A percentile compares a stretch with the other conserved stretches of the same genome.
Evolutionary conservation across 2,888 invertebrate genomes (phyloP).

Genomic region (Rhyacophila evoluta): DNA sequence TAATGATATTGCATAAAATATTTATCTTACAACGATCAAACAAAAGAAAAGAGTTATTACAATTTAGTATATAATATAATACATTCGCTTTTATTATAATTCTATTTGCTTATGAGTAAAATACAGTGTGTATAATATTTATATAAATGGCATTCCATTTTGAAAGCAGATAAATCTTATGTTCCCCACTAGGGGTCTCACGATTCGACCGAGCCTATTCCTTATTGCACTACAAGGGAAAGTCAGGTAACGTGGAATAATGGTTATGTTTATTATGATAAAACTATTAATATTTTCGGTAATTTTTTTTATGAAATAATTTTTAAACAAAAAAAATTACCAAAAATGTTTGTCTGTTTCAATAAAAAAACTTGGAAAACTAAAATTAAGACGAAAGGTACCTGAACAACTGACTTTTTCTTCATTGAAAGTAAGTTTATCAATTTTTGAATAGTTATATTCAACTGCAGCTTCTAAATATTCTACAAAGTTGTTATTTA

Average conservation of each 20-base stretch:
- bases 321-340: too few species aligned
- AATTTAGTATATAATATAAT: background rate
- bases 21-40: background rate
- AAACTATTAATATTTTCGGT: too few species aligned
- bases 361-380: too few species aligned
- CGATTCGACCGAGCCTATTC: slow-evolving; percentile 28
- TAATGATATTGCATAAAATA: background rate
- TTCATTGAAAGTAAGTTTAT: too few species aligned
- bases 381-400: too few species aligned
- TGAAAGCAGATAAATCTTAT: slow-evolving; percentile 50
- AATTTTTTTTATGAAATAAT: too few species aligned
- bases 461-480: too few species aligned
- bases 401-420: too few species aligned
- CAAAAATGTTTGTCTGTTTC: too few species aligned
- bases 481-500: too few species aligned
- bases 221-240: slow-evolving; percentile 27
- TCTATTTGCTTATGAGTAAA: slow-evolving; percentile 39
- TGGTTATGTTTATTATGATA: too few species aligned
- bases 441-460: too few species aligned
- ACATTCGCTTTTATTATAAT: slow-evolving; percentile 31
- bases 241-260: background rate
- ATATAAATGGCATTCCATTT: slow-evolving; percentile 50
- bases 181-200: slow-evolving; percentile 46
- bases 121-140: slow-evolving; percentile 37
- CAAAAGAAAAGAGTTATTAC: slow-evolving; percentile 8